A percentile compares a stretch with the other conserved stretches of the same genome.
Conservation (phyloP, 2,113 vertebrate genomes). For the Balaeniceps rex region DNA sequence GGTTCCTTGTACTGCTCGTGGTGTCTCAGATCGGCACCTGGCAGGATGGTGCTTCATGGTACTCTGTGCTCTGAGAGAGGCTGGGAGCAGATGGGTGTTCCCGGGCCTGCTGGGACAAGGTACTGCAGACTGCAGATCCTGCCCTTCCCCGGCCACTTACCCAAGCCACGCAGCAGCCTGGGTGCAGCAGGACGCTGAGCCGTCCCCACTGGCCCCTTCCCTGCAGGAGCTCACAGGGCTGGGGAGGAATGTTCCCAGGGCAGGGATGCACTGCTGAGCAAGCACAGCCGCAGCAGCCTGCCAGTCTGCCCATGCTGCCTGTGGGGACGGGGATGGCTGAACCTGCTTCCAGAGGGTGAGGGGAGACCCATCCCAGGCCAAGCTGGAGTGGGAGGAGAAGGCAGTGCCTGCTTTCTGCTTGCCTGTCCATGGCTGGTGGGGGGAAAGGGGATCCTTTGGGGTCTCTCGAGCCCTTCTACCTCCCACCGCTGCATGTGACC, state of each 20-base stretch:
- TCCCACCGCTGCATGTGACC: not conserved
- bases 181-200: not conserved
- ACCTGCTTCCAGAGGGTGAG: not conserved
- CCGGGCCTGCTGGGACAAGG: not conserved
- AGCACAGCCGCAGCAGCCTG: not conserved
- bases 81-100: not conserved
- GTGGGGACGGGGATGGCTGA: not conserved
- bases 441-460: not conserved
- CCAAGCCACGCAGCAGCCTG: accelerated
- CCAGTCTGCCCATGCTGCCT: not conserved
- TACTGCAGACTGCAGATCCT: not conserved
- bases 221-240: not conserved
- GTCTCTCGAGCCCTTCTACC: not conserved
- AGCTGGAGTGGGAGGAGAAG: not conserved
- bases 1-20: not conserved
- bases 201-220: not conserved
- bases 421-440: accelerated
- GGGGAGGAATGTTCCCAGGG: not conserved
- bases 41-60: not conserved
- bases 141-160: not conserved
- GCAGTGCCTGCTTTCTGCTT: not conserved
- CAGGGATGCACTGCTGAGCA: not conserved
- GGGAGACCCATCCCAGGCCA: not conserved
- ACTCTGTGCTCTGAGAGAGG: not conserved
- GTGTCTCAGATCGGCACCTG: accelerated